Evolutionary conservation across 2,888 invertebrate genomes (phyloP), one percentile per base, ranked within the genome.

Genomic region (Rotaria macrura): DNA sequence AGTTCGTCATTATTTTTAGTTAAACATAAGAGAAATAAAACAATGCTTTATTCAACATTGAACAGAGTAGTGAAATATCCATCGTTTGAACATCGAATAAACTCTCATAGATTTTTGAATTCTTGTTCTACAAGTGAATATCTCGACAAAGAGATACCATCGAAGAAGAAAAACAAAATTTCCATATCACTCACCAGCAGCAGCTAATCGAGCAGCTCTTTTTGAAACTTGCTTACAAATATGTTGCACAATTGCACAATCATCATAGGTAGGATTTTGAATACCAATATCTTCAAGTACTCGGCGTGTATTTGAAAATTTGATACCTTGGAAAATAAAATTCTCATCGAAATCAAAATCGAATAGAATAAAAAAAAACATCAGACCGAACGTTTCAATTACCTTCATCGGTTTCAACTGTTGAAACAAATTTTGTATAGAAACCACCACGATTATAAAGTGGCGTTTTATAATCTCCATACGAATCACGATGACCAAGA

Each of bases 231-330:
- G 49, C 83, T 84, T 83, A 84, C 86, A 86, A 43, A 86, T 85
- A 57, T 86, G 84, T 72, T 84, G 86, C 52, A 86, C 85, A 55
- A 86, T 86, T 43, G 84, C 86, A 57, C 86, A 86, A 84, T 86
- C 86, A 38, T 85, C 86, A 43, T 84, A 85, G 6, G 86, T 86
- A 43, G 86, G 86, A 74, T 72, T 52, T 49, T 34, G 83, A 20
- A 86, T 49, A 40, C 86, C 86, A 52, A 86, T 84, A 74, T 86
- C 84, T 83, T 86, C 86, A 17, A 86, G 86, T 55, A 86, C 86
- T 43, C 72, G 72, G n/a, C 83, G 83, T n/a, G 86, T 86, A 57
- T 86, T 85, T 29, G 72, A 79, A 40, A 84, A 86, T 40, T 65
- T 84, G 25, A 86, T 85, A 25, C 86, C 86, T 55, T 79, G 4